Evolutionary conservation across 2,888 invertebrate species (phyloP), one percentile per base, ranked within the genome.

Genomic region (Aethes cnicana): DNA sequence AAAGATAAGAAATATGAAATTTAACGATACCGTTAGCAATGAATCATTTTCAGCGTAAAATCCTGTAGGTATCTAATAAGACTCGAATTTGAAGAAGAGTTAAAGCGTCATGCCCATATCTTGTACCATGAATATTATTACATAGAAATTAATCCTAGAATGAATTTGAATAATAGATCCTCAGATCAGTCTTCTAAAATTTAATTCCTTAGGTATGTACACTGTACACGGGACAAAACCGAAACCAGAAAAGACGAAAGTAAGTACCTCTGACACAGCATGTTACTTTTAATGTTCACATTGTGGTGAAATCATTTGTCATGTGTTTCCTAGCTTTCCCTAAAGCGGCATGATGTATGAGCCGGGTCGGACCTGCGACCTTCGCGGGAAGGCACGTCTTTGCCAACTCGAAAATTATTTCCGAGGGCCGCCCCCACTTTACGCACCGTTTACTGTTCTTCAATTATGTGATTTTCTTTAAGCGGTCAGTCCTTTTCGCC

Each of bases 391-490:
- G 76, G 77, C 80, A 77, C 76, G 79, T 78, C 76, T 72, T 62
- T 62, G 60, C 62, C 60, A 67, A 66, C 72, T 72, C 68, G 67
- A 66, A 69, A 75, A 77, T 78, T 74, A 76, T 76, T 75, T 74
- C 68, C 53, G 72, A 69, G 68, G 71, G 69, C 79, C 77, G 76
- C 69, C 73, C 79, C 77, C 74, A 75, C 84, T 87, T 87, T 75
- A 81, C 87, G 84, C 84, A 70, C 77, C 86, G 86, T 85, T 88
- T 83, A 81, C 82, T 84, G 81, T 85, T 85, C 87, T 84, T 81
- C 88, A 88, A 88, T 87, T 87, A 86, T 83, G 83, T 84, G 84
- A 88, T 86, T 88, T 88, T 84, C 81, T 84, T 79, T 80, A 86
- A 87, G 85, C 85, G 84, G 83, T 81, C 72, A 77, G 80, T 71